Evolutionary conservation across 1,140 invertebrate genomes (phyloP).

Genomic region (Microvelia longipes): DNA sequence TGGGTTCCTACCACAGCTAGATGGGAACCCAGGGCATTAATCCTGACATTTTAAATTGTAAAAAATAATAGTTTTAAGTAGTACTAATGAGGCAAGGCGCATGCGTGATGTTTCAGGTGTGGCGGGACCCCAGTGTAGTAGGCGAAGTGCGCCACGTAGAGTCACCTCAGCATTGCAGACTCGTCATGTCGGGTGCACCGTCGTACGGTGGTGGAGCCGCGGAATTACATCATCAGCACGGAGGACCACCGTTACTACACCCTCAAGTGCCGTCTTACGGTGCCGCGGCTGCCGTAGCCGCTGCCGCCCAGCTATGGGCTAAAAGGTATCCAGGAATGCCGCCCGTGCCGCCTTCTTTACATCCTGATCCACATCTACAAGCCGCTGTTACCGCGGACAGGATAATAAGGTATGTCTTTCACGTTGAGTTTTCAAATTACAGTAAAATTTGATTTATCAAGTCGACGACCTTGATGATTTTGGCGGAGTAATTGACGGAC

Average conservation of each 20-base stretch:
- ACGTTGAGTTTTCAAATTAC: neutral
- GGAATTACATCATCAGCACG: neutral
- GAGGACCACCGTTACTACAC: constrained; percentile 6
- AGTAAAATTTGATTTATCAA: neutral
- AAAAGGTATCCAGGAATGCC: constrained; percentile 7
- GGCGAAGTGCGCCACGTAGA: constrained; percentile 2
- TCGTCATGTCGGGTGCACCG: constrained; percentile 1
- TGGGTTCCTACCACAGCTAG: too few species aligned
- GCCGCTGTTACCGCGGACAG: neutral
- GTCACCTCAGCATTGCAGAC: neutral
- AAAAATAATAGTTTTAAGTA: too few species aligned
- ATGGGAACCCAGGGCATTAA: too few species aligned
- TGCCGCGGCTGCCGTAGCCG: neutral
- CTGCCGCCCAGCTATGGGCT: constrained; percentile 10
- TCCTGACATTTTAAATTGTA: too few species aligned
- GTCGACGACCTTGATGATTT: neutral
- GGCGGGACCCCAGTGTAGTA: constrained; percentile 2
- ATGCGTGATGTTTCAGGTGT: constrained; percentile 3
- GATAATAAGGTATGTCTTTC: constrained; percentile 5
- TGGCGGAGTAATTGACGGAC: neutral
- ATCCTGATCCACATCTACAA: neutral
- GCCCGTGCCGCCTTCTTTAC: neutral
- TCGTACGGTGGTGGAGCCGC: neutral
- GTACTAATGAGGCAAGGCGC: too few species aligned
- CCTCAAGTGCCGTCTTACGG: constrained; percentile 8